These are phyloP conservation scores for Zeus faber DNA, from an alignment of 2,113 vertebrate genomes.

Conservation along the genomic window DNA sequence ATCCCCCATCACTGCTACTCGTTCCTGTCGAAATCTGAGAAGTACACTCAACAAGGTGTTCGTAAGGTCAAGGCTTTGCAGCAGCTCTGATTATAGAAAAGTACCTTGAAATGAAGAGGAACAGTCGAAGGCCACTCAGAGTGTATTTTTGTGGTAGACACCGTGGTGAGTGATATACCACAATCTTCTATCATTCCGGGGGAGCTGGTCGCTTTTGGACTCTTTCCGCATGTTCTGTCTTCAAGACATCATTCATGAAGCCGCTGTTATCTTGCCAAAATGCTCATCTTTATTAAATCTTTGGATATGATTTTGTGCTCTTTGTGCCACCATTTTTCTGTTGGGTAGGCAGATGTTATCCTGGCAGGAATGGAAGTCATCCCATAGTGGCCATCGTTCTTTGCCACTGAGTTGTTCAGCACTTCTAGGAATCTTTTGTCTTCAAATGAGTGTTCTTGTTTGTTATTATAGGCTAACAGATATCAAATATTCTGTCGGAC, in stretches of 20 bases:
- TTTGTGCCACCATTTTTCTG: background rate
- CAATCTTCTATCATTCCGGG: background rate
- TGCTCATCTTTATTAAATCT: background rate
- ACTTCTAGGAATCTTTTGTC: background rate
- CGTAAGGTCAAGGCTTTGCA: background rate
- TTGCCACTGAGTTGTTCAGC: background rate
- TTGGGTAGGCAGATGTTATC: background rate
- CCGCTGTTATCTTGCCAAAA: background rate
- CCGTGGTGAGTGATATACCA: constrained; percentile 2
- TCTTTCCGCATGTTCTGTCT: background rate
- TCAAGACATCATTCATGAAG: constrained; percentile 4
- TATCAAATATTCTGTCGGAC: background rate
- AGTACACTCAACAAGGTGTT: background rate
- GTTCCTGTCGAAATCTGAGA: background rate
- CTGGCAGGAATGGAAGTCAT: background rate
- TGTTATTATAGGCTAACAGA: background rate
- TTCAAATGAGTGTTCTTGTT: constrained; percentile 1
- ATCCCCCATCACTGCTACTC: constrained; percentile 9
- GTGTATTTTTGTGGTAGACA: constrained; percentile 4
- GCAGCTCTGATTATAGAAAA: background rate
- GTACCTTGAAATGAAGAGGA: background rate
- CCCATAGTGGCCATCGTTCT: background rate
- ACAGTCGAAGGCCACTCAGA: background rate
- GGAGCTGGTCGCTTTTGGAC: background rate
- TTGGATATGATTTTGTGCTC: background rate